Base-by-base conservation (phyloP, 2,797 vertebrate species). In the Notamacropus eugenii region DNA sequence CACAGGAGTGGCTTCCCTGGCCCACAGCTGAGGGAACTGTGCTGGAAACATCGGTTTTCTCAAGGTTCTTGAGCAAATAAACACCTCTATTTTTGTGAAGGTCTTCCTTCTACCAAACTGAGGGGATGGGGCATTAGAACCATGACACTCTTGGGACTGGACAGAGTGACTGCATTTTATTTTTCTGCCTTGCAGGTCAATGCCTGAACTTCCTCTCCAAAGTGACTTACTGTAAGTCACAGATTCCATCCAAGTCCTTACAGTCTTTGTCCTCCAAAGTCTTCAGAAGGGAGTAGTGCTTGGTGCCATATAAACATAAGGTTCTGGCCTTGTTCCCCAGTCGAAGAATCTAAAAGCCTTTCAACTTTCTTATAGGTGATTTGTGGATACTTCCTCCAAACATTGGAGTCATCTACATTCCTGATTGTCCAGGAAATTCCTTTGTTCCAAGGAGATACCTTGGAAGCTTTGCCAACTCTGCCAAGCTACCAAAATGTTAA, bases 61-160 rank as follows among this genome's bases (percentile, higher is more conserved):
- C 67, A 82, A 40, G n/a, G 19, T 46, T 46, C n/a, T 46, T 22
- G 34, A 19, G 67, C 12, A 97, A 95, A 91, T 57, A 96, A 56
- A 95, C 98, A 93, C n/a, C 96, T 98, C 54, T 97, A 91, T 50
- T 46, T 91, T 87, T 92, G 93, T 95, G 93, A 94, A 29, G 94
- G 90, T 46, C 93, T 93, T 82, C 97, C 97, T 93, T 96, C 98
- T 97, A 87, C 55, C 29, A 95, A 97, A 98, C 74, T 90, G 2
- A 4, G 27, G 93, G 97, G 96, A 97, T 96, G 96, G 96, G 56
- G n/a, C 58, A 95, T 52, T 59, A 91, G 31, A 96, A 2, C 34
- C 95, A 97, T 94, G 93, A 93, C 54, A 91, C 95, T 90, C 95
- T 95, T 55, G 34, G 93, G 58, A 93, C 96, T 94, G 90, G 52